Conservation (phyloP, 2,113 vertebrate species). For the Anolis carolinensis region DNA sequence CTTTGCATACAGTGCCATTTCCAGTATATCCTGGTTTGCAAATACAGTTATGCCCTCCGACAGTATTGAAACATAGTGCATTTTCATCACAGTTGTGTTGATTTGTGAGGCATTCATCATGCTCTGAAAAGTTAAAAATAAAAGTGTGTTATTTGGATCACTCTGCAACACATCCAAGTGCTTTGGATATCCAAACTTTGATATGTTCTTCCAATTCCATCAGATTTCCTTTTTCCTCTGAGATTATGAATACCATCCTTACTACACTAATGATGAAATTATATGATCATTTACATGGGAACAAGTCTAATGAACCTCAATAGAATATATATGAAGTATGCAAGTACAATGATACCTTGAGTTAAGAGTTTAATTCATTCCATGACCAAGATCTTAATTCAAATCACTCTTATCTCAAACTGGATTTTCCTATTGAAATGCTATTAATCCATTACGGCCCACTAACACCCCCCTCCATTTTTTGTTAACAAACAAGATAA, state of each 20-base stretch:
- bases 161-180: not conserved
- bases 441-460: too few species aligned
- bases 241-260: not conserved
- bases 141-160: constrained; percentile 11
- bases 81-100: constrained; percentile 95
- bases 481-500: too few species aligned
- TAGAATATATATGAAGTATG: not conserved
- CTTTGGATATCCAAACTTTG: not conserved
- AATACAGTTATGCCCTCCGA: constrained; percentile 95
- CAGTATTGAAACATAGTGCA: constrained; percentile 95
- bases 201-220: not conserved
- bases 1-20: constrained; percentile 94
- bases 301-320: not conserved
- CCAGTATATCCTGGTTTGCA: constrained; percentile 95
- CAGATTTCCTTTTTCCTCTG: not conserved
- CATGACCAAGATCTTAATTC: too few species aligned
- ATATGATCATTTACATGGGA: not conserved
- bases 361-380: too few species aligned
- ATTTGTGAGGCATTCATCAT: constrained; percentile 92
- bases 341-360: too few species aligned
- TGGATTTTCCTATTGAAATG: too few species aligned
- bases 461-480: too few species aligned
- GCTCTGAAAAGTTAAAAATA: constrained; percentile 81
- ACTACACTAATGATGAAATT: not conserved
- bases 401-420: too few species aligned